These are phyloP conservation scores for Athene noctua DNA, from an alignment of 2,113 vertebrate genomes.

Conservation along the genomic window DNA sequence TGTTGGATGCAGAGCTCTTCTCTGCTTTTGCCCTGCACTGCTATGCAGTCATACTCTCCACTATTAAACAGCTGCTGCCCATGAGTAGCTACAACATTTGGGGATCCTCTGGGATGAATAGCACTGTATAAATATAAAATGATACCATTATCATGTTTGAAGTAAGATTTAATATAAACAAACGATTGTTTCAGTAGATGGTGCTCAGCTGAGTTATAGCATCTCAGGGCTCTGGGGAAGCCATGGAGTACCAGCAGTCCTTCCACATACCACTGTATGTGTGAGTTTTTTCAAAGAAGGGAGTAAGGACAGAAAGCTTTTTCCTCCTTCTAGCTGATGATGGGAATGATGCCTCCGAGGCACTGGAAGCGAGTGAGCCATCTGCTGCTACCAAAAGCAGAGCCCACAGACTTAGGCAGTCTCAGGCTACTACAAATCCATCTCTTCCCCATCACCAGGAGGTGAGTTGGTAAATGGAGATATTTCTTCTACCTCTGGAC, in stretches of 20 bases:
- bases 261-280: background rate
- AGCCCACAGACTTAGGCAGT: background rate
- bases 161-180: constrained; percentile 67
- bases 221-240: constrained; percentile 39
- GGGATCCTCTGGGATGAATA: constrained; percentile 63
- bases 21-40: constrained; percentile 50
- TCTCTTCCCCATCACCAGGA: background rate
- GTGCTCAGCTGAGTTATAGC: constrained; percentile 52
- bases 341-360: background rate
- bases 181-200: constrained; percentile 57
- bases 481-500: background rate
- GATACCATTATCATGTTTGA: constrained; percentile 63
- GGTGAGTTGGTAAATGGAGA: background rate
- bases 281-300: background rate
- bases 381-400: background rate
- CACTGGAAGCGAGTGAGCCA: background rate
- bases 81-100: constrained; percentile 63
- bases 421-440: background rate
- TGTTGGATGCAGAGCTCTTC: constrained; percentile 5
- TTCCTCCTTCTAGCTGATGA: background rate
- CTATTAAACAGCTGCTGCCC: constrained; percentile 71
- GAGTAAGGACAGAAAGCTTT: background rate
- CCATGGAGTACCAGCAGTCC: background rate
- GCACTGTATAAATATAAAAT: constrained; percentile 64
- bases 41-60: constrained; percentile 10